A percentile compares a stretch with the other conserved stretches of the same genome.
These are phyloP conservation scores for Coleophora flavipennella DNA, from an alignment of 2,888 invertebrate genomes.

Conservation along the genomic window DNA sequence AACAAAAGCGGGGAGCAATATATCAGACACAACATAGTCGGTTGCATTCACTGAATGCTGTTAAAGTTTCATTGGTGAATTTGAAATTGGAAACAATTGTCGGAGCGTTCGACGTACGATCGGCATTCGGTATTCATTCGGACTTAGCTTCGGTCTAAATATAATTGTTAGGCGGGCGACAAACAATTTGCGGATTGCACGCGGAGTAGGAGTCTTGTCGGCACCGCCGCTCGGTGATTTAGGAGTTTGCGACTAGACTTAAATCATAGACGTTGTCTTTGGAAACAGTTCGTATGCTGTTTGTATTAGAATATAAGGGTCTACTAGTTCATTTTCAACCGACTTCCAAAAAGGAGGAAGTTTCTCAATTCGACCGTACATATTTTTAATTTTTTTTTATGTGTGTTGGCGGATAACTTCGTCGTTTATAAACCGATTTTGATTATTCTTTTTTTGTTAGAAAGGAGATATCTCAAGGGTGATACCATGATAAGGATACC, in stretches of 20 bases:
- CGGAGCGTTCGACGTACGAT: conserved; percentile 56
- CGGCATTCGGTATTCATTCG: conserved; percentile 39
- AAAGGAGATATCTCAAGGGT: too few species aligned
- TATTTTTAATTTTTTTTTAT: too few species aligned
- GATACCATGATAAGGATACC: too few species aligned
- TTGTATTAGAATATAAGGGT: conserved; percentile 40
- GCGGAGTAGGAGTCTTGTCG: conserved; percentile 54
- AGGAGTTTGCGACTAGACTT: conserved; percentile 49
- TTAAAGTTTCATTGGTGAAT: conserved; percentile 51
- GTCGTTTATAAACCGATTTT: too few species aligned
- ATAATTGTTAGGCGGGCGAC: conserved; percentile 66
- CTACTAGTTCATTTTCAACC: conserved; percentile 18
- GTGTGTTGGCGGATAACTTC: too few species aligned
- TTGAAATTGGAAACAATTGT: conserved; percentile 49
- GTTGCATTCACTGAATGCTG: conserved; percentile 42
- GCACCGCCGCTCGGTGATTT: conserved; percentile 60
- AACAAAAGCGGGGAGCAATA: conserved; percentile 22
- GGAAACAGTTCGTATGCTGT: conserved; percentile 47
- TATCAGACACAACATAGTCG: conserved; percentile 54
- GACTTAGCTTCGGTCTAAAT: conserved; percentile 58
- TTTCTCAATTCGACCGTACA: too few species aligned
- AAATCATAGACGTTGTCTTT: conserved; percentile 58
- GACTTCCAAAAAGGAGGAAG: too few species aligned
- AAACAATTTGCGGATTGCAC: conserved; percentile 68
- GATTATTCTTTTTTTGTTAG: too few species aligned